A percentile compares a stretch with the other conserved stretches of the same genome.
Conservation (phyloP, 2,797 vertebrate species). For the Malurus leucopterus region DNA sequence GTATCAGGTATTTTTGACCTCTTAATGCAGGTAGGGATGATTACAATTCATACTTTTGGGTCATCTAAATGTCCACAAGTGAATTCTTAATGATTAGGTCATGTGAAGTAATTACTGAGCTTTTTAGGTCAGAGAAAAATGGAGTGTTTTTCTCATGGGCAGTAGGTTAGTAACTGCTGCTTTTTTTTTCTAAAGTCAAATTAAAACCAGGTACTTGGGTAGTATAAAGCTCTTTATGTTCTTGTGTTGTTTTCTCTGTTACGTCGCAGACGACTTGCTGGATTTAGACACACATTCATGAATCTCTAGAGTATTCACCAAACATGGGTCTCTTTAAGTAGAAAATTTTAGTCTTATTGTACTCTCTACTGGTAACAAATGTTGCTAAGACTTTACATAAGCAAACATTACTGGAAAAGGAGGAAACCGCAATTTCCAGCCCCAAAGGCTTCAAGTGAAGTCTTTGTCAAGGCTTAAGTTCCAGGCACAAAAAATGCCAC, state of each 20-base stretch:
- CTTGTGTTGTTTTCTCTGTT: conserved; percentile 16
- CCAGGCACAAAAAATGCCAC: not conserved
- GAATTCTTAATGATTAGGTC: not conserved
- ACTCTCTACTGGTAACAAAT: not conserved
- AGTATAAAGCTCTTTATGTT: conserved; percentile 9
- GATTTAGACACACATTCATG: not conserved
- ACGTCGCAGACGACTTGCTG: not conserved
- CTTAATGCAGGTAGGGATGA: not conserved
- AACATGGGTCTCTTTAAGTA: not conserved
- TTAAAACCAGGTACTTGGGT: not conserved
- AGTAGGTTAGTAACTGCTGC: not conserved
- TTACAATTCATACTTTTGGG: not conserved
- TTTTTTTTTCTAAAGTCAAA: conserved; percentile 23
- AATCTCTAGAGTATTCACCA: not conserved
- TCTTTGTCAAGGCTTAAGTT: not conserved
- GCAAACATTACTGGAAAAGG: not conserved
- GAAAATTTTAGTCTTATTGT: not conserved
- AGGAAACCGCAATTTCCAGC: not conserved
- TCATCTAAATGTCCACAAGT: not conserved
- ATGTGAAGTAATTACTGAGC: not conserved
- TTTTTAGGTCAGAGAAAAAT: not conserved
- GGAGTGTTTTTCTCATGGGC: not conserved
- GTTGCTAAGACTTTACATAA: not conserved
- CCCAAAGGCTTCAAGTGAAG: not conserved
- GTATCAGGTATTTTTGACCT: not conserved